These are phyloP conservation scores for Melanotaenia trifasciata DNA, from an alignment of 2,797 vertebrate species.

Conservation along the genomic window DNA sequence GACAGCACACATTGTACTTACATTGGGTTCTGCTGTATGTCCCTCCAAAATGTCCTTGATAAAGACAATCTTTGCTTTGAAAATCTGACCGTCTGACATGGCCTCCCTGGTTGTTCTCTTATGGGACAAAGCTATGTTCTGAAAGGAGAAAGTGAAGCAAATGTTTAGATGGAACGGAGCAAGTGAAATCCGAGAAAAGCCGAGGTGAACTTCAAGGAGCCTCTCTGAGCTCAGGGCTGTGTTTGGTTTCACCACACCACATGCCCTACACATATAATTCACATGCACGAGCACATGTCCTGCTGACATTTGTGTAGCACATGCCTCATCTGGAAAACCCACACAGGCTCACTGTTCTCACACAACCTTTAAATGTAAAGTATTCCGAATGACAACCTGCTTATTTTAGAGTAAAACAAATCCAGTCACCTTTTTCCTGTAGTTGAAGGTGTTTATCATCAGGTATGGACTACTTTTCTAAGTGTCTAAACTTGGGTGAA, in stretches of 20 bases:
- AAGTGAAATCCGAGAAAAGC: slow-evolving; percentile 70
- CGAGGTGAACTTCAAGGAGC: slow-evolving; percentile 54
- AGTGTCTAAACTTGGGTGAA: no score
- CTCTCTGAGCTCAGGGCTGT: slow-evolving; percentile 48
- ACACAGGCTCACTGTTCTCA: slow-evolving; percentile 6
- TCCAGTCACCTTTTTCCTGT: background rate
- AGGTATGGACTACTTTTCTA: background rate
- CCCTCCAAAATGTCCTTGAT: slow-evolving; percentile 84
- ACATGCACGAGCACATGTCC: slow-evolving; percentile 68
- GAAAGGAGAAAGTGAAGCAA: slow-evolving; percentile 54
- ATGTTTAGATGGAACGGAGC: slow-evolving; percentile 55
- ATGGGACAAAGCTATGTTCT: slow-evolving; percentile 60
- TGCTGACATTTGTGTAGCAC: slow-evolving; percentile 28
- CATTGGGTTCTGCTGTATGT: slow-evolving; percentile 47
- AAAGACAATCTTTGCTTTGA: slow-evolving; percentile 89
- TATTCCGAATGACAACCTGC: background rate
- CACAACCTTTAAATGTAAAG: background rate
- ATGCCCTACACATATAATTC: slow-evolving; percentile 63
- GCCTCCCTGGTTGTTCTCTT: slow-evolving; percentile 46
- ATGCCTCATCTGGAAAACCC: slow-evolving; percentile 17
- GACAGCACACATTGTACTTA: slow-evolving; percentile 51
- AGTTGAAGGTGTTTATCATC: background rate
- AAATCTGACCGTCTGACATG: slow-evolving; percentile 85
- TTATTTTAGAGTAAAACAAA: background rate
- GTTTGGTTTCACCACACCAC: slow-evolving; percentile 54